Evolutionary conservation across 2,888 invertebrate species (phyloP).

Genomic region (Lapara coniferarum): DNA sequence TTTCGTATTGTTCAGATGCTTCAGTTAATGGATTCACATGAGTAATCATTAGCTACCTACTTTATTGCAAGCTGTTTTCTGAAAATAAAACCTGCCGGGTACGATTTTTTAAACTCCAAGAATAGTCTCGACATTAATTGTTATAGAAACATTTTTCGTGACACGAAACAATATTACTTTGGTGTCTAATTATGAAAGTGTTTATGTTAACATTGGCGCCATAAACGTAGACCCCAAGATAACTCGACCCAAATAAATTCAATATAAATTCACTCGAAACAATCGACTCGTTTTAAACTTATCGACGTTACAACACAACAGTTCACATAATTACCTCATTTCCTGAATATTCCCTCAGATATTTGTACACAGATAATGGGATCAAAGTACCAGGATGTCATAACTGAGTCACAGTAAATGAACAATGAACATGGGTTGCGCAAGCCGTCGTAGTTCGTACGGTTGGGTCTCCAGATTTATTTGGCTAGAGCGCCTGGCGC

Average conservation of each 20-base stretch:
- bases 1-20: too few relatives aligned
- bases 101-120: too few relatives aligned
- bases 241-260: background rate
- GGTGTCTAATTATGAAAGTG: too few relatives aligned
- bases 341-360: conserved; percentile 15
- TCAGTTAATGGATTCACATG: too few relatives aligned
- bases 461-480: conserved; percentile 37
- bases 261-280: background rate
- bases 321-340: conserved; percentile 17
- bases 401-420: conserved; percentile 37
- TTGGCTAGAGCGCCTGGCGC: conserved; percentile 40
- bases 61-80: too few relatives aligned
- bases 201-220: background rate
- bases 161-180: too few relatives aligned
- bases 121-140: too few relatives aligned
- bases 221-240: background rate
- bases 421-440: conserved; percentile 35
- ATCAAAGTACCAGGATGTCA: conserved; percentile 33
- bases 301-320: background rate
- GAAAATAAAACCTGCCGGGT: too few relatives aligned
- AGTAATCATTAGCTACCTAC: too few relatives aligned
- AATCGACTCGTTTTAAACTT: background rate
- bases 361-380: conserved; percentile 25
- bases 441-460: conserved; percentile 35
- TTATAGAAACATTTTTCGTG: too few relatives aligned